phyloP scores from a whole-genome alignment of 2,888 invertebrate genomes.

The Sphaeridia pumilis region DNA sequence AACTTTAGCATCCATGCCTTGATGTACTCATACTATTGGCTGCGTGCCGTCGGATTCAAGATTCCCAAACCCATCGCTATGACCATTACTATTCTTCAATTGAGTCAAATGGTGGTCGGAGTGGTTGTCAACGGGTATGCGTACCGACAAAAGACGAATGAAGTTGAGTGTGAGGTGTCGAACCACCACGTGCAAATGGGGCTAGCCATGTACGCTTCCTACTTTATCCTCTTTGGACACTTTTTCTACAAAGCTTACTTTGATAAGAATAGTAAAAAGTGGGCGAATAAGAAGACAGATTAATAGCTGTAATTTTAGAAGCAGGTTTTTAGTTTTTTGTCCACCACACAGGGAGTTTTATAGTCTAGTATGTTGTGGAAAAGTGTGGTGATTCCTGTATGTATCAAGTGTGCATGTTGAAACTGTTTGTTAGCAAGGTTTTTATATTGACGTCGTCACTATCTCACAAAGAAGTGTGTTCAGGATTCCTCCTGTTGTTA shows the following conservation, averaged over 20 bases:
- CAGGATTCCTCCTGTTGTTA: too few species aligned
- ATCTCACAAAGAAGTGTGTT: too few species aligned
- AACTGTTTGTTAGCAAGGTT: too few species aligned
- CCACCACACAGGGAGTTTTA: too few species aligned
- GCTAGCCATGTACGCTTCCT: conserved; percentile 86
- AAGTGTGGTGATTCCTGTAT: too few species aligned
- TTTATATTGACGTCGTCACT: too few species aligned
- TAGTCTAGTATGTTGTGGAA: too few species aligned
- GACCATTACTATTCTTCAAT: conserved; percentile 79
- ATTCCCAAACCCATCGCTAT: conserved; percentile 76
- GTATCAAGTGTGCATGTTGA: too few species aligned
- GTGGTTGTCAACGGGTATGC: conserved; percentile 82
- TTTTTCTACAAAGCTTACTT: conserved; percentile 89
- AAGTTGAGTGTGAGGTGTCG: conserved; percentile 71
- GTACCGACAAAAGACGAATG: conserved; percentile 48
- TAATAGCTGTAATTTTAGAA: too few species aligned
- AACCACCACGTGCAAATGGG: conserved; percentile 73
- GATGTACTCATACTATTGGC: conserved; percentile 75
- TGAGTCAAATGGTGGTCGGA: conserved; percentile 88
- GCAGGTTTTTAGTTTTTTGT: too few species aligned
- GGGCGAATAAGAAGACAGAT: too few species aligned
- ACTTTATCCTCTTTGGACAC: conserved; percentile 80
- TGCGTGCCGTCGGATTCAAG: conserved; percentile 70
- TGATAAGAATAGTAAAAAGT: not conserved
- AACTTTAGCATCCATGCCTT: conserved; percentile 83